Conservation (phyloP, 2,113 vertebrate species). For the Charadrius vociferus region DNA sequence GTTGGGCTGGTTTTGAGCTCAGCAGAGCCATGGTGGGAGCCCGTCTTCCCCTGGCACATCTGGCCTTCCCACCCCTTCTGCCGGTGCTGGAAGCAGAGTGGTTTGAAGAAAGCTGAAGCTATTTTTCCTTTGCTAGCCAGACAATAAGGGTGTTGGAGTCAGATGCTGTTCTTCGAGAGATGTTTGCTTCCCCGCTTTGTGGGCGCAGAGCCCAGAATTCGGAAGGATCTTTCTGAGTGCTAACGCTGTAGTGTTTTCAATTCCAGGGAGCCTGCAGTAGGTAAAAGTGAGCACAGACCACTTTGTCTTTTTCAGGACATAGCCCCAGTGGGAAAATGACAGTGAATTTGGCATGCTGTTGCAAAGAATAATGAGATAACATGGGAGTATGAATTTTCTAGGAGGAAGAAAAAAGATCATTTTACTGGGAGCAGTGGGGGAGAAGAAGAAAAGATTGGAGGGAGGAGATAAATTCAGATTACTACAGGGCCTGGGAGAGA, state of each 20-base stretch:
- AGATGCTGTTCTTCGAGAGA: neutral
- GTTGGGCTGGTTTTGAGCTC: neutral
- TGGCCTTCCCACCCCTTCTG: neutral
- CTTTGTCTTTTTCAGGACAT: conserved; percentile 40
- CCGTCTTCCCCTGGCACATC: neutral
- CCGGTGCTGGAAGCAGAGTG: accelerated
- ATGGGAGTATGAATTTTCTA: conserved; percentile 52
- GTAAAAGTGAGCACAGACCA: conserved; percentile 20
- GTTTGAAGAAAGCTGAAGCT: neutral
- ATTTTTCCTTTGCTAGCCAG: neutral
- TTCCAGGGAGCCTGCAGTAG: conserved; percentile 43
- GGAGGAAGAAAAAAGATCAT: neutral
- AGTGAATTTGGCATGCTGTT: conserved; percentile 37
- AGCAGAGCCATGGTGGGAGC: neutral
- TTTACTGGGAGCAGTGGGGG: neutral
- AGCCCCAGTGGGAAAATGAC: conserved; percentile 33
- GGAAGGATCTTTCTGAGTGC: neutral
- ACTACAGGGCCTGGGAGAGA: neutral
- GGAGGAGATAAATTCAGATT: conserved; percentile 17
- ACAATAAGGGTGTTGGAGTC: neutral
- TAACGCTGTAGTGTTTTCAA: neutral
- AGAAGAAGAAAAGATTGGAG: neutral
- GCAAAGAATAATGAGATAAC: conserved; percentile 55
- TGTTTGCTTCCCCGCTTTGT: neutral
- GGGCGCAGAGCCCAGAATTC: conserved; percentile 13